Conservation (phyloP, 2,888 invertebrate genomes). For the Philhelius pedissequus region DNA sequence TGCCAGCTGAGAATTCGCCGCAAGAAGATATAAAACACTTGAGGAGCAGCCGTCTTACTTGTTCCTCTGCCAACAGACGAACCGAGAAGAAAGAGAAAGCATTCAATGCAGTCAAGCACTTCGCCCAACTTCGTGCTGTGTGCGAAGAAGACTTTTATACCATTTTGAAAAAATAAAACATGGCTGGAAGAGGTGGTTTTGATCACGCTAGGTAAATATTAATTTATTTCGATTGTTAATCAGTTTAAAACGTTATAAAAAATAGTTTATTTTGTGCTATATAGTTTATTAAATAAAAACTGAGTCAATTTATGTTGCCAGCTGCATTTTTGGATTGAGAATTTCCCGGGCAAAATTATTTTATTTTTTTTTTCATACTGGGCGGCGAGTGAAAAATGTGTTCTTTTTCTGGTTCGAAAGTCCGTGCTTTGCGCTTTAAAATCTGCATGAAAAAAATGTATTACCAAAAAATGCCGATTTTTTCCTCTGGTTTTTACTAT, state of each 20-base stretch:
- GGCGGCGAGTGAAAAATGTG: slow-evolving; percentile 68
- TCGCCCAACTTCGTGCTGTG: slow-evolving; percentile 55
- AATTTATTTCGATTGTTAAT: slow-evolving; percentile 72
- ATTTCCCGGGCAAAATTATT: slow-evolving; percentile 47
- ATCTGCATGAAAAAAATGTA: slow-evolving; percentile 17
- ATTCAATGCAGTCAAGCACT: slow-evolving; percentile 24
- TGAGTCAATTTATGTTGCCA: not conserved
- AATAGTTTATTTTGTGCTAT: not conserved
- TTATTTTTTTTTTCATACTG: slow-evolving; percentile 48
- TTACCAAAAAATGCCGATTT: slow-evolving; percentile 5
- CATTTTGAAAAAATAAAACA: slow-evolving; percentile 83
- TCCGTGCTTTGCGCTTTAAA: slow-evolving; percentile 57
- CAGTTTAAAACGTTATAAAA: slow-evolving; percentile 33
- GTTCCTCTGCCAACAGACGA: not conserved
- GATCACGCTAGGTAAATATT: slow-evolving; percentile 89
- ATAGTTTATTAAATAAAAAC: not conserved
- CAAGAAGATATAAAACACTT: not conserved
- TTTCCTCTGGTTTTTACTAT: not conserved
- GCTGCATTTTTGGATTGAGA: not conserved
- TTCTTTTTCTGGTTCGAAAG: slow-evolving; percentile 40
- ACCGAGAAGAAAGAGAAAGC: slow-evolving; percentile 13
- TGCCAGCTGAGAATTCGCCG: slow-evolving; percentile 63
- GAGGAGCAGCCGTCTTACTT: not conserved
- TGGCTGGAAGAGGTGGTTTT: slow-evolving; percentile 93
- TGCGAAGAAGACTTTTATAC: slow-evolving; percentile 69